Percentiles rank a stretch among this genome's conserved stretches.
phyloP scores from a whole-genome alignment of 2,113 vertebrate genomes.

The Anas platyrhynchos region DNA sequence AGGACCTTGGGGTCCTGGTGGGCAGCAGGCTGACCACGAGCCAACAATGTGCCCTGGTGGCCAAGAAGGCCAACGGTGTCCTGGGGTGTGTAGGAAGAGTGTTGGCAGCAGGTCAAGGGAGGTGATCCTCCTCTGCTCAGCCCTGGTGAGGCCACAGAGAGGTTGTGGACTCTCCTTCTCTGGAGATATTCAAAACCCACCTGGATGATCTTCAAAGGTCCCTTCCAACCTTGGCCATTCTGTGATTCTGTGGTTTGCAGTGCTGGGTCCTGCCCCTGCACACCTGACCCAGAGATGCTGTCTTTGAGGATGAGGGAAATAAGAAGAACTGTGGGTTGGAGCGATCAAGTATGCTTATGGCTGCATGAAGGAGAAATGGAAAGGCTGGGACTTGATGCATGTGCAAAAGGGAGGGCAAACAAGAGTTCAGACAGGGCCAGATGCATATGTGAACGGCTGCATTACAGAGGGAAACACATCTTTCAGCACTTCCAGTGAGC shows the following conservation, averaged over 20 bases:
- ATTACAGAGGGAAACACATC: background rate
- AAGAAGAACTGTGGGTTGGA: background rate
- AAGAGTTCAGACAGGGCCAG: background rate
- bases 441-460: fast-evolving
- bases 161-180: no score
- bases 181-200: no score
- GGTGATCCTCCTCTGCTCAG: no score
- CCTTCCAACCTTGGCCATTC: no score
- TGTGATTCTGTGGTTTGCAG: background rate
- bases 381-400: background rate
- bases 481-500: background rate
- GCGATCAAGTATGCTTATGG: background rate
- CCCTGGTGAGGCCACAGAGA: no score
- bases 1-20: no score
- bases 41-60: no score
- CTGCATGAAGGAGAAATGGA: background rate
- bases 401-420: background rate
- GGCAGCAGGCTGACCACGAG: no score
- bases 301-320: background rate
- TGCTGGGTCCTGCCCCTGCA: background rate
- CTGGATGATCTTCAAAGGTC: no score
- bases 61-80: no score
- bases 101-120: no score
- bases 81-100: no score
- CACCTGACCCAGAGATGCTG: background rate